These are phyloP conservation scores for Siniperca knerii DNA, from an alignment of 2,113 vertebrate species.

Conservation along the genomic window DNA sequence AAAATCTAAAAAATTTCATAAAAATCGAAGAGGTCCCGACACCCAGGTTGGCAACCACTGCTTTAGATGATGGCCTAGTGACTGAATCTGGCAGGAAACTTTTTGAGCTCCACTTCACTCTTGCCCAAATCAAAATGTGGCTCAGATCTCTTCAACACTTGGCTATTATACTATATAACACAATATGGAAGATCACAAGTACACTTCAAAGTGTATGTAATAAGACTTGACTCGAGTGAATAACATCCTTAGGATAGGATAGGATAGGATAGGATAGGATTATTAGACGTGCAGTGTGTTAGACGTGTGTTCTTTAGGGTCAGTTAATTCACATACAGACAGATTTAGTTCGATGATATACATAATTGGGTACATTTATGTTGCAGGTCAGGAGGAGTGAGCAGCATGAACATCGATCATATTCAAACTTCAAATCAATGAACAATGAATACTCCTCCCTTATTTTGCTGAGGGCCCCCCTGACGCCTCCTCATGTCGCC, in stretches of 20 bases:
- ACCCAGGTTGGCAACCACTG: not conserved
- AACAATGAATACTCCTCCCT: not conserved
- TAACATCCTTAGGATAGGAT: not conserved
- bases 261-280: too few relatives aligned
- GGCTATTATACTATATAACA: not conserved
- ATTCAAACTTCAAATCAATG: not conserved
- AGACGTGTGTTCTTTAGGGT: not conserved
- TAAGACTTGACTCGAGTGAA: not conserved
- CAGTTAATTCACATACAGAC: not conserved
- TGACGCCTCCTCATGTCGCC: not conserved
- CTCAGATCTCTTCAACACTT: not conserved
- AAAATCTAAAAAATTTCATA: not conserved
- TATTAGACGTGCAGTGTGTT: not conserved
- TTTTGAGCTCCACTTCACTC: not conserved
- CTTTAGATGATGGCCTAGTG: not conserved
- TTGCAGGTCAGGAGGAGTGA: too few relatives aligned
- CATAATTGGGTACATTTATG: not conserved
- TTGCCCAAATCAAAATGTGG: not conserved
- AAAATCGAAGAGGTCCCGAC: not conserved
- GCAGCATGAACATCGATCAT: not conserved
- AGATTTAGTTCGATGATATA: not conserved
- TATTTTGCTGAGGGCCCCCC: not conserved
- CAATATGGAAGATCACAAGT: not conserved
- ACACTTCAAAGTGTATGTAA: not conserved
- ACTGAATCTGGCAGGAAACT: not conserved